Evolutionary conservation across 1,140 invertebrate genomes (phyloP), one percentile per base, ranked within the genome.

Genomic region (Megalonaias nervosa): DNA sequence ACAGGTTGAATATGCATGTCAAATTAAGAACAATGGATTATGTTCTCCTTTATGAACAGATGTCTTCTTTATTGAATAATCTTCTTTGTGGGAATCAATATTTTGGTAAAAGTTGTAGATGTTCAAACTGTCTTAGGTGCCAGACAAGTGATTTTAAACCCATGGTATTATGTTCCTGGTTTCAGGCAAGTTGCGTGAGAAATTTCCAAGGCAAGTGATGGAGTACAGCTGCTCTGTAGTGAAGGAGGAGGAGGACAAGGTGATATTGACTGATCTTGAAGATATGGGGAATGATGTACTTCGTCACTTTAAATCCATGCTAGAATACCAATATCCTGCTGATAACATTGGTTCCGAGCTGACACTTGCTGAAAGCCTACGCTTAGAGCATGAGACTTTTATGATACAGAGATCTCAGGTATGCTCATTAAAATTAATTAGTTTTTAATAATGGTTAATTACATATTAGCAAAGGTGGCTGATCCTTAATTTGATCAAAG

Each of bases 341-440:
- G 67, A 79, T 26, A 69, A 73, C 31, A 38, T 78, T 6, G 77
- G 79, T n/a, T 59, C 82, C 58, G 75, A 79, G 19, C 69, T 75
- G 31, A 78, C 57, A 16, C 26, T 75, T n/a, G 69, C 60, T n/a
- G 82, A 83, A 21, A 75, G 77, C 6, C 61, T 74, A 21, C 48
- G 56, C n/a, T 48, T 66, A 55, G 75, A 83, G 48, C 84, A 85
- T 23, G 77, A 81, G 61, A 81, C 79, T 57, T 85, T 85, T 78
- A 81, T 85, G 75, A n/a, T 81, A 31, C 82, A 82, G 55, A 67
- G 84, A 58, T 81, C 82, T 26, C 74, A 81, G 77, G 81, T 84
- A 67, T 26, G n/a, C 58, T 17, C 9, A 48, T 48, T 9, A 48
- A 48, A 48, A 48, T 48, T 48, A 48, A 48, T 0, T 48, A 48